Base-by-base conservation (phyloP, 2,888 invertebrate genomes). In the Drosophila tanythrix region DNA sequence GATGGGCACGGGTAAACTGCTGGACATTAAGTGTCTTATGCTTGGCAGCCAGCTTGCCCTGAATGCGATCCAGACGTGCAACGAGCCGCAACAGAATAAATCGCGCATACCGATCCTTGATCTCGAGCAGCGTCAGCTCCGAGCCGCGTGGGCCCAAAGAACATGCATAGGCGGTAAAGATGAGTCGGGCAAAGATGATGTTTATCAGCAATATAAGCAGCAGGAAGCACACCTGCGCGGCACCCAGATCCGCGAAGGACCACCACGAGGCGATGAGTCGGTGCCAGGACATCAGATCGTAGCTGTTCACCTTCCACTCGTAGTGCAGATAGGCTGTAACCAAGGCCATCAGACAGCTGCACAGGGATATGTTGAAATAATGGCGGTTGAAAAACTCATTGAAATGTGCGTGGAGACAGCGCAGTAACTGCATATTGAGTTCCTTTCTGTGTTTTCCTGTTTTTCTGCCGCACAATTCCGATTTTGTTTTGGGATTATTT, bases 81-180 rank as follows among this genome's bases (percentile, higher is more conserved):
- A 93, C 79, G 27, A 93, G 70, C 7, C 92, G 92, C 51, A 92
- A 70, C 58, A 93, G 83, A 0, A 93, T 79, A 62, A 88, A 93
- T 13, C 92, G 91, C 0, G 90, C 87, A 71, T 92, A 93, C n/a
- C 92, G 92, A 71, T 93, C 91, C 81, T 91, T 92, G 27, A 92
- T 90, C 76, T 93, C 91, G 61, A 84, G 52, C 63, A 87, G 48
- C 0, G 91, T 79, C 57, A 90, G 10, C 3, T 90, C 82, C 21
- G 85, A 65, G 15, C 77, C 81, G 10, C 62, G 40, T 0, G 40
- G 50, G 0, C 67, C 72, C 53, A 88, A 13, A 7, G 90, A 83
- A 18, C 76, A 74, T 35, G 80, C 38, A 51, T 89, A 91, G 3
- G 87, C 81, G 13, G 72, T 63, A 27, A 84, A 35, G 18, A 90